Evolutionary conservation across 1,140 invertebrate species (phyloP), one percentile per base, ranked within the genome.

Genomic region (Drosophila fuyamai): DNA sequence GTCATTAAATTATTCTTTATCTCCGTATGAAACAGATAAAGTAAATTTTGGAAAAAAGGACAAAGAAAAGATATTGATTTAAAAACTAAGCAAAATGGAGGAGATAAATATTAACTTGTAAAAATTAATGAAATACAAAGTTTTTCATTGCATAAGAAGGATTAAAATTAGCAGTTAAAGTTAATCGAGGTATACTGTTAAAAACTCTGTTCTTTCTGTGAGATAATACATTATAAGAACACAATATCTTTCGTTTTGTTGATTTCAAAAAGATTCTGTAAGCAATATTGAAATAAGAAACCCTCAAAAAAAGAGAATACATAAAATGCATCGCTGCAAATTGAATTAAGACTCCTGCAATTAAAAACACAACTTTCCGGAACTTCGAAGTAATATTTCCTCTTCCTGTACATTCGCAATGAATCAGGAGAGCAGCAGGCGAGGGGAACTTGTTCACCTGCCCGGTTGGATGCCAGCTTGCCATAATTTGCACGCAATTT

Each of bases 401-500:
- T 66, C 23, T 73, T 54, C 56, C 61, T 60, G 61, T 23, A 56
- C 63, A 66, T 55, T 46, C 61, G 29, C 46, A 78, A 55, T 60
- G 56, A 58, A 66, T 67, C 36, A 62, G 71, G 54, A 72, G 55
- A 65, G 76, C 78, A 71, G 61, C 58, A 61, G 62, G 44, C 62
- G 54, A 74, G 44, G 32, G 35, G 16, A 43, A 75, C 78, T 75
- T 75, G 81, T 71, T 75, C 79, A 79, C 84, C 83, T 89, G 76
- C 48, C 44, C 56, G 58, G 58, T 63, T 63, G 48, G 61, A 72
- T 89, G 84, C 76, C 79, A 83, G 83, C 63, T 83, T 83, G 80
- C 83, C 83, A 88, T 88, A 88, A 88, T 88, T 88, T 88, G 83
- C 83, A 88, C 83, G 84, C 83, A 89, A 88, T 88, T 88, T 88